phyloP scores from a whole-genome alignment of 2,113 vertebrate species.

The Lagopus muta region DNA sequence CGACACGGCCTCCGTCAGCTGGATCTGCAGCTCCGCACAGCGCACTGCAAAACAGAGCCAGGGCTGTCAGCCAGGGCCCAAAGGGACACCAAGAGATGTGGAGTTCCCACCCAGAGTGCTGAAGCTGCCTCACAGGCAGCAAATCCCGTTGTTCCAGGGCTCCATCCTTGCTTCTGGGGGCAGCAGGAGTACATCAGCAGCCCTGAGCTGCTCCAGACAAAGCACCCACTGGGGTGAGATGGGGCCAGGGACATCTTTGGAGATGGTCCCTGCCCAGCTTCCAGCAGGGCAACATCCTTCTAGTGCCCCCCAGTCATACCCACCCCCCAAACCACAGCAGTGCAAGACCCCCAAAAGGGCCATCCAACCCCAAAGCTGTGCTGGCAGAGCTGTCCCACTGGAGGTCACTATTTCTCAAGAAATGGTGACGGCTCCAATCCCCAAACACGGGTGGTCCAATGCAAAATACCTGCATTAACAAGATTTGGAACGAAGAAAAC shows the following conservation, averaged over 20 bases:
- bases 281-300: not conserved
- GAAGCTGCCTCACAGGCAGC: not conserved
- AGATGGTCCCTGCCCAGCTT: fast-evolving
- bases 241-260: not conserved
- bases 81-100: fast-evolving
- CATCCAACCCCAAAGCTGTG: not conserved
- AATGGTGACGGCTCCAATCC: not conserved
- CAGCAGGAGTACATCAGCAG: not conserved
- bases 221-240: not conserved
- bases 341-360: not conserved
- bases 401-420: conserved; percentile 58
- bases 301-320: not conserved
- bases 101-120: fast-evolving
- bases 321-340: conserved; percentile 40
- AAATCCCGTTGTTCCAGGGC: fast-evolving
- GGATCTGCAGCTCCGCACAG: conserved; percentile 87
- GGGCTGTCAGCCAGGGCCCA: not conserved
- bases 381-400: not conserved
- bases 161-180: not conserved
- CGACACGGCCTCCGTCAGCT: conserved; percentile 82
- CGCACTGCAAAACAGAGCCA: conserved; percentile 79
- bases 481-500: conserved; percentile 16
- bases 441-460: conserved; percentile 18
- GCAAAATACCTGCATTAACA: not conserved
- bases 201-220: not conserved